phyloP scores from a whole-genome alignment of 2,888 invertebrate genomes.

The Pyralis farinalis region DNA sequence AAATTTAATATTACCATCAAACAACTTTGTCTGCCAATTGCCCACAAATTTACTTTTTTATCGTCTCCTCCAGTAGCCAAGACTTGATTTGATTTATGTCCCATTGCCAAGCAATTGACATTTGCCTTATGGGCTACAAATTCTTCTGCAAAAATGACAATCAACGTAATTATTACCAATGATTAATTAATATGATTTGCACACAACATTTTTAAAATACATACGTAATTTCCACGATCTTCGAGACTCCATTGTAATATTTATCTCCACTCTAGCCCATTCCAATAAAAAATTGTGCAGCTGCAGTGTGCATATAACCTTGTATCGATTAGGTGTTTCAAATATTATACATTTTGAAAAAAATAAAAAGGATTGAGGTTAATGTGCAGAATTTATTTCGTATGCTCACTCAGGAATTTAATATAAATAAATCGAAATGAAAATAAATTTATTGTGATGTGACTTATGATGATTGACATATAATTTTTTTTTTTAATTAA shows the following conservation, averaged over 20 bases:
- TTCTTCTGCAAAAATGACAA: constrained; percentile 83
- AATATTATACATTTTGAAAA: background rate
- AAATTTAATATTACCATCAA: constrained; percentile 86
- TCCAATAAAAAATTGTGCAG: constrained; percentile 19
- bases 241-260: constrained; percentile 75
- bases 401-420: too few relatives aligned
- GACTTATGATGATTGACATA: too few relatives aligned
- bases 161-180: background rate
- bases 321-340: background rate
- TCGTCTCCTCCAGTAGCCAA: constrained; percentile 98
- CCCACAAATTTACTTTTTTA: constrained; percentile 98
- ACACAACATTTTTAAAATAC: constrained; percentile 44
- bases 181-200: background rate
- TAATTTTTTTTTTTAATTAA: too few relatives aligned
- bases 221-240: constrained; percentile 92
- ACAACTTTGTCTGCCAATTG: constrained; percentile 96
- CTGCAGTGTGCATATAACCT: background rate
- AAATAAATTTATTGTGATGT: too few relatives aligned
- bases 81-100: constrained; percentile 94
- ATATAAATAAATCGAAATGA: too few relatives aligned
- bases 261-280: constrained; percentile 37
- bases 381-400: too few relatives aligned
- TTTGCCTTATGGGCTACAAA: constrained; percentile 93
- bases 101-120: constrained; percentile 93
- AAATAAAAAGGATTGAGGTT: too few relatives aligned